These are phyloP conservation scores for Subacronicta megacephala DNA, from an alignment of 2,888 invertebrate species.

Conservation along the genomic window DNA sequence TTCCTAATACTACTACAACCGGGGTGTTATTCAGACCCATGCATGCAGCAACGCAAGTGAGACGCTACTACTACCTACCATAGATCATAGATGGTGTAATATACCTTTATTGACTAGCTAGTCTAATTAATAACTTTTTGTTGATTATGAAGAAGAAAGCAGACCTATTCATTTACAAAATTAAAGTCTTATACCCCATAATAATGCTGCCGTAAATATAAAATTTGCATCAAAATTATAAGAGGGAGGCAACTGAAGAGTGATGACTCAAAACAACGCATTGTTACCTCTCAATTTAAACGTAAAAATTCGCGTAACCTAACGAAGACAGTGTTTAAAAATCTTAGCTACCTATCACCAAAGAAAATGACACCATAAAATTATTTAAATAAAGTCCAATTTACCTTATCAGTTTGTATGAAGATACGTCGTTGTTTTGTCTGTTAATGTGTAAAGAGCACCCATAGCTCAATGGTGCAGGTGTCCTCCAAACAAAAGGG, in stretches of 20 bases:
- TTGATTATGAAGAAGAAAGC: too few species aligned
- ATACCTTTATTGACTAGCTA: too few species aligned
- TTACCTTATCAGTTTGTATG: background rate
- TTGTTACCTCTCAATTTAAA: constrained; percentile 70
- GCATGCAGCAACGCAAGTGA: too few species aligned
- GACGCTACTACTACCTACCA: too few species aligned
- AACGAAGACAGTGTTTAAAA: constrained; percentile 62
- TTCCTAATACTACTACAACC: too few species aligned
- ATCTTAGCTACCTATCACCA: constrained; percentile 25
- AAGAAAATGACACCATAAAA: constrained; percentile 32
- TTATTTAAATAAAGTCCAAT: background rate
- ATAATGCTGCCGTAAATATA: constrained; percentile 5
- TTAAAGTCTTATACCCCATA: too few species aligned
- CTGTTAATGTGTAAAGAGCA: constrained; percentile 77
- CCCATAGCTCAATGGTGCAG: constrained; percentile 84
- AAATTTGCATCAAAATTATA: constrained; percentile 31
- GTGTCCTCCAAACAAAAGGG: constrained; percentile 85
- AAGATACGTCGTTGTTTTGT: constrained; percentile 65
- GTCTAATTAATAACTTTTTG: too few species aligned
- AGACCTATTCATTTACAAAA: too few species aligned
- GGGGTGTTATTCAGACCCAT: too few species aligned
- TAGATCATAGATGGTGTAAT: too few species aligned
- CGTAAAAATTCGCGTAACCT: constrained; percentile 73
- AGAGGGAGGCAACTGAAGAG: constrained; percentile 32
- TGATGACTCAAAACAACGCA: constrained; percentile 66